Evolutionary conservation across 2,797 vertebrate species (phyloP), one percentile per base, ranked within the genome.

Genomic region (Synanceia verrucosa): DNA sequence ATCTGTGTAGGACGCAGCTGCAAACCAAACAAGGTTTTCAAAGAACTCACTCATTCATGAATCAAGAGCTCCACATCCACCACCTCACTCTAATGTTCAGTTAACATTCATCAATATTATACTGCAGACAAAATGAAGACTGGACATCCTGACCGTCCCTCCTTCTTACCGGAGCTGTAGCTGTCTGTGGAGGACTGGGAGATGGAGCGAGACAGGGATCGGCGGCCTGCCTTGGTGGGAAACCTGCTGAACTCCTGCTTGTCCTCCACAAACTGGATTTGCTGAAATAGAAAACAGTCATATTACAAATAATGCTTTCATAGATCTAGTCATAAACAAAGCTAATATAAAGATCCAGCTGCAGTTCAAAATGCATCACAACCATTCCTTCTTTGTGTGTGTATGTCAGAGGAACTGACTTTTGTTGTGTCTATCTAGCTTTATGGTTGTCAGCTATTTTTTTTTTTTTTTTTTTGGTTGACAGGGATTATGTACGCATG

Each of bases 181-280:
- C 97, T 98, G 94, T 98, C 97, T 0, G 97, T 98, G 85, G 97
- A 98, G 4, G 97, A 98, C 91, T 98, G 97, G 0, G 97, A 98
- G 88, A 98, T 97, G 73, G 97, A 98, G 46, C 97, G 96, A 50
- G 97, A 98, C 85, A 98, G 87, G 24, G 97, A 98, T 18, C 97
- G 94, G 0, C 97, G 95, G 64, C 96, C 97, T 0, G 96, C 93
- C 92, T 98, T 98, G 41, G 96, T 98, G 1, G 96, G 97, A 73
- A 96, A 98, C 85, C 95, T 95, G 92, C 94, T 96, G 94, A 98
- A 98, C 68, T 98, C 97, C 87, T 98, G 97, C 93, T 97, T 97
- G 89, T 98, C 97, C 93, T 98, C 97, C 69, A 96, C 96, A 94
- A 98, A 98, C 73, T 98, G 97, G 91, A 98, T 98, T 94, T 98